Base-by-base conservation (phyloP, 1,140 invertebrate species). In the Heliconius nattereri region DNA sequence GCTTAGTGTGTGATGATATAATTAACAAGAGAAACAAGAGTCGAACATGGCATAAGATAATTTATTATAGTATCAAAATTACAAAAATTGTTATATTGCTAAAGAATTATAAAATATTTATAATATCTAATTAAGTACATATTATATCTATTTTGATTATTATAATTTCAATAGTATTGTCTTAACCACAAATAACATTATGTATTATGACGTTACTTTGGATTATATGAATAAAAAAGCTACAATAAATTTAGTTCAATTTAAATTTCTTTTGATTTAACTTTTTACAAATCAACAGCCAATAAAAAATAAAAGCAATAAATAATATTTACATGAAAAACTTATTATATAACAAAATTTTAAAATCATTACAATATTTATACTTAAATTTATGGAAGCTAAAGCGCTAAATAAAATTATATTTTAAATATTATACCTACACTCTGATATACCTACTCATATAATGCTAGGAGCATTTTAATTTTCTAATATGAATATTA, bases 201-300 rank as follows among this genome's bases (percentile, higher is more conserved):
- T 23, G 23, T 91, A 91, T 91, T 91, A 91, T 91, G 90, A 89
- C 90, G 84, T 86, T 90, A 91, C 89, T 91, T 89, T 90, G 90
- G 90, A 87, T 76, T 78, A 83, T 75, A 76, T 76, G 26, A 66
- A 16, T 23, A 57, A 66, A 66, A 66, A 66, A 66, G 29, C 1
- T 23, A 60, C 23, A 3, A 60, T 11, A 9, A 29, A 66, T 13
- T 60, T 23, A 66, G 9, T 57, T 57, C 20, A 9, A 23, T 57
- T 23, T 29, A 2, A 9, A 23, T 57, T 11, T 29, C 11, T 6
- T 16, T 0, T 60, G 23, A 66, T 66, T 66, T 66, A 11, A 6
- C 3, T 11, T 26, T 16, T 29, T 26, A 13, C 1, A 29, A 66
- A 26, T 71, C 78, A 60, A 52, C 23, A 79, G 75, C 70, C 78